Conservation (phyloP, 2,113 vertebrate genomes). For the Sterrhoptilus dennistouni region DNA sequence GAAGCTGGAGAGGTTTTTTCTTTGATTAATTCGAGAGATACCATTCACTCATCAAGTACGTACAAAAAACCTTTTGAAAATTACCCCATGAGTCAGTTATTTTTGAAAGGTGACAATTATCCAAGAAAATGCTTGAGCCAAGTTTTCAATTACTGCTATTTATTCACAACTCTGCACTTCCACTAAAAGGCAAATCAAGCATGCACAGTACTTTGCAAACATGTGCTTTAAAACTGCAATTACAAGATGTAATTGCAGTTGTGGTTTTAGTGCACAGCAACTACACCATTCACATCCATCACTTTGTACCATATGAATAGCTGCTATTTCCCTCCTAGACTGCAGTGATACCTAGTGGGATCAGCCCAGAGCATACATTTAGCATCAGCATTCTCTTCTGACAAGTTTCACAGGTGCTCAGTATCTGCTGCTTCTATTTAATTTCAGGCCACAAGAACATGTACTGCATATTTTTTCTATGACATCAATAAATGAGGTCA, state of each 20-base stretch:
- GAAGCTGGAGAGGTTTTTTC: neutral
- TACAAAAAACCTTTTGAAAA: neutral
- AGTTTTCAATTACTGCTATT: constrained; percentile 12
- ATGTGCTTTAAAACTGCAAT: neutral
- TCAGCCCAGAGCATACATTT: neutral
- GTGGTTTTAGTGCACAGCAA: neutral
- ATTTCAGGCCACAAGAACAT: neutral
- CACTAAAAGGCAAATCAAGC: constrained; percentile 4
- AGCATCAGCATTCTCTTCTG: neutral
- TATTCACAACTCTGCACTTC: neutral
- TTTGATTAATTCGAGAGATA: neutral
- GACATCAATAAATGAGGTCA: neutral
- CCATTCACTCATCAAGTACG: neutral
- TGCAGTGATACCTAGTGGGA: neutral
- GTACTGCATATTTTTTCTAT: neutral
- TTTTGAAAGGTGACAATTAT: constrained; percentile 23
- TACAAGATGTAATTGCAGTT: neutral
- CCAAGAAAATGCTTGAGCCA: neutral
- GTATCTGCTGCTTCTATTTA: neutral
- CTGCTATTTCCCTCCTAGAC: neutral
- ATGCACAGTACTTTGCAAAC: neutral
- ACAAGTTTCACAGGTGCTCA: neutral
- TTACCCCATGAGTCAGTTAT: neutral
- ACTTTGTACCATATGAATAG: neutral
- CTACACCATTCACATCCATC: neutral